Base-by-base conservation (phyloP, 2,113 vertebrate species). In the Arothron firmamentum region DNA sequence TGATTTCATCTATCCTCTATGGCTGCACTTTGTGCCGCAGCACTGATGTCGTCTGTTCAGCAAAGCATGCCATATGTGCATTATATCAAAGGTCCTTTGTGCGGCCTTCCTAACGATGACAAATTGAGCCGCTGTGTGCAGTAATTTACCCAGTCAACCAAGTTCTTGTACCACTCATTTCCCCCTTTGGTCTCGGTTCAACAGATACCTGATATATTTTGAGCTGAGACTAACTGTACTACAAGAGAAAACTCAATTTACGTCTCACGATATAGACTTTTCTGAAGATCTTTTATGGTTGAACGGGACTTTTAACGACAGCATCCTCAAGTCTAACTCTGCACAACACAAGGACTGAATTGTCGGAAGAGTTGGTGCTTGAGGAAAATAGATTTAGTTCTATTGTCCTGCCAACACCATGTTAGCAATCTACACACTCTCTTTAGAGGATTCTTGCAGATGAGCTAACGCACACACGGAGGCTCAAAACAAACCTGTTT, bases 321-420 rank as follows among this genome's bases (percentile, higher is more conserved):
- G 1, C 1, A 38, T 11, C 34, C 34, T 11, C 11, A 12, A 38
- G 34, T 38, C 34, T 38, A 10, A 38, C 10, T 38, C 34, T 38
- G 87, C 79, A 75, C 77, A 84, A 86, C 86, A 71, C 80, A 83
- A 79, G 77, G 81, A 88, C 89, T 81, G 85, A 87, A 90, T 82
- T 82, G 75, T 73, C 70, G 79, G 81, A 70, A 66, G 74, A 77
- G 81, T 81, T 62, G 76, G 55, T 81, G 85, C 77, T 76, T n/a
- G 56, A 82, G 87, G 71, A 85, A 82, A 85, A 89, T 79, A 63
- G 85, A 82, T 86, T 74, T 79, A 72, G 72, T 62, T 68, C 79
- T 14, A 65, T 72, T 56, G 70, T 74, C 79, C 77, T 79, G 76
- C 81, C 82, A 85, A 83, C 70, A 65, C 63, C 83, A 75, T 82